Base-by-base conservation (phyloP, 2,797 vertebrate genomes). In the Pyrocephalus nanus region DNA sequence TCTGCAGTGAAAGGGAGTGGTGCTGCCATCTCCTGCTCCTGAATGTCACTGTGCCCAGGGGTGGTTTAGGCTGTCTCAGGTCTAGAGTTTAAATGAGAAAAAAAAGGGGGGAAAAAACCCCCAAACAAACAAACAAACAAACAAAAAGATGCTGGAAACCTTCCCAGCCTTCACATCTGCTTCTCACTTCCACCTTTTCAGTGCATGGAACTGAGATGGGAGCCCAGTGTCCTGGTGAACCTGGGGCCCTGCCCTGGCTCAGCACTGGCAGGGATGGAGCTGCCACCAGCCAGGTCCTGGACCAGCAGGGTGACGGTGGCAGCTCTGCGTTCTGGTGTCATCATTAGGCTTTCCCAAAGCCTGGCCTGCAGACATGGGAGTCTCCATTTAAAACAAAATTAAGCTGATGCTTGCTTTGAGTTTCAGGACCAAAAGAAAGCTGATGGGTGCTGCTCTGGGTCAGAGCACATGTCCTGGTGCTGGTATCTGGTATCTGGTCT, bases 141-240 rank as follows among this genome's bases (percentile, higher is more conserved):
- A 40, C 38, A 64, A 47, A 23, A 9, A 2, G 6, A 4, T 19
- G 15, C n/a, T 88, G 82, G 86, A 83, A 88, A n/a, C 19, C 10
- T 91, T 91, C 57, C 86, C 57, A 36, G 43, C 15, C 25, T 50
- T n/a, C 51, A 60, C 38, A 70, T 85, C 88, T 88, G 79, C 71
- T 95, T 93, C 92, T 85, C 23, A 17, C 36, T 80, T 85, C 60
- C 42, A 67, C 26, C 54, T 92, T 72, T 83, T 81, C 0, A 0
- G 48, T 0, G 1, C 1, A 1, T 0, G 1, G 36, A 55, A 30
- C 72, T 4, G 13, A 58, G 71, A 8, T 12, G 20, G 36, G 57
- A 75, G 54, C 4, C 2, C 29, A 8, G 22, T 0, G 4, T 55
- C 54, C 11, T 6, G 20, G 9, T 9, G 14, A 32, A 23, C 19